These are phyloP conservation scores for Colaptes auratus DNA, from an alignment of 2,113 vertebrate species.

Conservation along the genomic window DNA sequence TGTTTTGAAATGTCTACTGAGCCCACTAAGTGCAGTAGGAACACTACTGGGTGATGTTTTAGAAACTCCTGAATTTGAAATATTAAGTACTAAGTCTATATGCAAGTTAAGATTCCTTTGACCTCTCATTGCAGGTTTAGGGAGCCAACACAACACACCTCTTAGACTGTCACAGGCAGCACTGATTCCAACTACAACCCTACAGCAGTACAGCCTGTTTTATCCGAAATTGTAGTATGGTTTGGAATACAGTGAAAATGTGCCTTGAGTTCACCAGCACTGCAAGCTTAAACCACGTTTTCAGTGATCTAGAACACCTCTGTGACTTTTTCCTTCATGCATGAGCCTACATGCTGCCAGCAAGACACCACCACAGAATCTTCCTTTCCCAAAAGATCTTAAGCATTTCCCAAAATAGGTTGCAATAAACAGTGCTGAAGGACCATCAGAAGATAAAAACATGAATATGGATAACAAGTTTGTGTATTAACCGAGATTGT, in stretches of 20 bases:
- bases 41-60: background rate
- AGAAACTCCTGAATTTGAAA: background rate
- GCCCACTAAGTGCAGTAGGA: background rate
- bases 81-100: background rate
- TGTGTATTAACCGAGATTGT: background rate
- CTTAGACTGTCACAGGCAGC: background rate
- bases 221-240: background rate
- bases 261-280: background rate
- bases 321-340: background rate
- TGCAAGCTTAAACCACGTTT: background rate
- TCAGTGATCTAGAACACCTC: background rate
- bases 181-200: background rate
- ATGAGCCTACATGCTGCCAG: background rate
- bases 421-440: background rate
- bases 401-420: background rate
- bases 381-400: background rate
- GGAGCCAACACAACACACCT: background rate
- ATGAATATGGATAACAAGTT: background rate
- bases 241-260: background rate
- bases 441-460: background rate
- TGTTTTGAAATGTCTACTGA: background rate
- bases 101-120: background rate
- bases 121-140: background rate
- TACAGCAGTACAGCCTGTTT: background rate
- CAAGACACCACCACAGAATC: background rate